Evolutionary conservation across 2,113 vertebrate species (phyloP).

Genomic region (Limnothrissa miodon): DNA sequence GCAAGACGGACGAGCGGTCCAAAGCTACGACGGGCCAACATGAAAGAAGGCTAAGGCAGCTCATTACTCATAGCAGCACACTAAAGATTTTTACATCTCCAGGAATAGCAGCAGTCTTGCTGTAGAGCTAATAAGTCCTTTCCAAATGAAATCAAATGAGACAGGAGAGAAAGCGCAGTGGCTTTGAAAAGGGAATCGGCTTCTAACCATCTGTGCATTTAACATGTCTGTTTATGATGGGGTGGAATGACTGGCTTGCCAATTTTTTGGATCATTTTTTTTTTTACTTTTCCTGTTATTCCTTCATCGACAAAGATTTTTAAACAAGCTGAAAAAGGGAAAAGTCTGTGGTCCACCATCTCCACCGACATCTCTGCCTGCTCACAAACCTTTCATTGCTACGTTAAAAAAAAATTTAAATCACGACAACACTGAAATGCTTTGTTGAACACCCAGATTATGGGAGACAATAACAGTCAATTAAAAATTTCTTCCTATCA

Average conservation of each 20-base stretch:
- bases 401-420: too few relatives aligned
- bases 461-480: too few relatives aligned
- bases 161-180: neutral
- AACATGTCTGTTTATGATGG: neutral
- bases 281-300: too few relatives aligned
- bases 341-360: neutral
- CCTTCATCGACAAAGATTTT: neutral
- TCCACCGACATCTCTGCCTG: too few relatives aligned
- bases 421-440: too few relatives aligned
- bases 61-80: neutral
- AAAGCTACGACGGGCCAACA: neutral
- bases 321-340: neutral
- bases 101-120: neutral
- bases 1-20: neutral
- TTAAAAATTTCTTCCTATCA: neutral
- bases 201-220: neutral
- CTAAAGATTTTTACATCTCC: constrained; percentile 1
- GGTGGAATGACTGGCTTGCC: neutral
- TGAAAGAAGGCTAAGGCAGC: neutral
- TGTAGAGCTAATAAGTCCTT: neutral
- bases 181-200: neutral
- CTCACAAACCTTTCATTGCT: too few relatives aligned
- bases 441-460: too few relatives aligned
- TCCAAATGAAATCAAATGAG: neutral
- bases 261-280: too few relatives aligned